Conservation (phyloP, 2,113 vertebrate species). For the Ceyx margarethae region DNA sequence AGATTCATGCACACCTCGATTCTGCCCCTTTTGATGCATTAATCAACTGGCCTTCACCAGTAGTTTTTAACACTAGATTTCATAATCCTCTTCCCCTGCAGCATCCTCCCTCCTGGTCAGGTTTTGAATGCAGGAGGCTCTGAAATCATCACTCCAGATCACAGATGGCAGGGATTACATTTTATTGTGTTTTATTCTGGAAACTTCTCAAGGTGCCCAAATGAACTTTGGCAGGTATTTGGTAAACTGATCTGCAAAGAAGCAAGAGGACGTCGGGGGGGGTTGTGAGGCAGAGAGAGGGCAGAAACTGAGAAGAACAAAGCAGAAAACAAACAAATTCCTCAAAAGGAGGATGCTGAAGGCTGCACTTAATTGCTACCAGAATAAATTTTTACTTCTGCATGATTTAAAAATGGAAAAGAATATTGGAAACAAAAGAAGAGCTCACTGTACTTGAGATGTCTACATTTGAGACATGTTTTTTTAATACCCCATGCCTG, state of each 20-base stretch:
- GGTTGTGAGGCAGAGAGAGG: not conserved
- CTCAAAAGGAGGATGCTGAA: not conserved
- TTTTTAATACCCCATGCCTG: not conserved
- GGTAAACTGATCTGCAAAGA: not conserved
- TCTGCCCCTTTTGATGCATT: not conserved
- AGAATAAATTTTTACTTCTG: not conserved
- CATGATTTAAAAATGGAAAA: not conserved
- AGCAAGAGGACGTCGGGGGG: not conserved
- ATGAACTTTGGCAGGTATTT: not conserved
- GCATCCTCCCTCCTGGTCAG: not conserved
- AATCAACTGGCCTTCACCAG: not conserved
- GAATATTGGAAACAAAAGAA: not conserved
- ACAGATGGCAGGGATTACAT: not conserved
- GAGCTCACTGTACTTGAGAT: not conserved
- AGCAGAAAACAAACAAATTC: not conserved
- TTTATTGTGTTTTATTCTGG: not conserved
- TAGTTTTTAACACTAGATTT: not conserved
- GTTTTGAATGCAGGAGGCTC: not conserved
- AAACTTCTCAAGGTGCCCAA: not conserved
- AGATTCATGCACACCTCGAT: not conserved
- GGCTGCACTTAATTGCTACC: not conserved
- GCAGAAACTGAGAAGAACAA: not conserved
- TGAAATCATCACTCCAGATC: not conserved
- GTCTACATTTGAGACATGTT: not conserved
- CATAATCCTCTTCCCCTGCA: not conserved